Base-by-base conservation (phyloP, 2,113 vertebrate genomes). In the Pandion haliaetus region DNA sequence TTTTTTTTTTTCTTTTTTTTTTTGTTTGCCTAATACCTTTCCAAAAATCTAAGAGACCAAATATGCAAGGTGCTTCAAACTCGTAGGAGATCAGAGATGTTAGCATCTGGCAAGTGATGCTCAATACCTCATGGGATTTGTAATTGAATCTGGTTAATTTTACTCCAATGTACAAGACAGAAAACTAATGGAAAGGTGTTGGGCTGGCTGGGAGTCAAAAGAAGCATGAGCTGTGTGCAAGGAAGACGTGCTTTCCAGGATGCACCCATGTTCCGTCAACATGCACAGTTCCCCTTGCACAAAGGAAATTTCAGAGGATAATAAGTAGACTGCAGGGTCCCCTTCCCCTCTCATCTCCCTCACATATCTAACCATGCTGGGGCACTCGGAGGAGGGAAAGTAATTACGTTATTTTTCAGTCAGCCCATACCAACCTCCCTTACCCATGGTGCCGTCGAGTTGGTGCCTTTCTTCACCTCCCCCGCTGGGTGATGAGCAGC, bases 401-500 rank as follows among this genome's bases (percentile, higher is more conserved):
- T 18, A 80, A 45, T 47, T 31, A 8, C 1, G 1, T 15, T 32
- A 16, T 26, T 91, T 92, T 86, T 76, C 17, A 34, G 17, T 44
- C 63, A 57, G 14, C 12, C 42, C 32, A 6, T 45, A 38, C 14
- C 32, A 61, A 2, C 9, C 18, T 80, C 23, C 32, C 32, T 44
- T 23, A 25, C 24, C 47, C 9, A 5, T 9, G 28, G 18, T 77
- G 57, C 12, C 3, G 15, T 17, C 0, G 5, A 49, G 6, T 24
- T 82, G 24, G 9, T 45, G 20, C 24, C 17, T 55, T 47, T 28
- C 58, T 80, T n/a, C 40, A 31, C 1, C 0, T 44, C 32, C 54
- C n/a, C 50, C 0, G 0, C 8, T 31, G 29, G 28, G 19, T 66
- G 45, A 59, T 52, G 34, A 24, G 32, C 70, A 84, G 36, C 9